Evolutionary conservation across 1,140 invertebrate genomes (phyloP), one percentile per base, ranked within the genome.

Genomic region (Whitmania pigra): DNA sequence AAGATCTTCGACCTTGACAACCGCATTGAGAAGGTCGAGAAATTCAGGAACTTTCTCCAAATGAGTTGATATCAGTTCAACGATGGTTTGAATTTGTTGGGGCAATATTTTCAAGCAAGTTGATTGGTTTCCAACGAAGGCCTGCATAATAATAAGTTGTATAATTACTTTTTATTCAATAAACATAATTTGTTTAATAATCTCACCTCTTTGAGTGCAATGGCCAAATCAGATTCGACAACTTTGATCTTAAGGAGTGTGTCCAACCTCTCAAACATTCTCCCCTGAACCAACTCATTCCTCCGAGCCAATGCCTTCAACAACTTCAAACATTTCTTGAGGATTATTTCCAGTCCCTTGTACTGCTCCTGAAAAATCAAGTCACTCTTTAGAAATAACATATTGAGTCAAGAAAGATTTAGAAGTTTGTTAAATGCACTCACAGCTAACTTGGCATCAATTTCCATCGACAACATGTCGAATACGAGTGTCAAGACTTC

Each of bases 201-300:
- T 57, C 70, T 31, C 75, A 81, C 81, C 78, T 81, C 80, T 49
- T 77, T 79, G 11, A 80, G 71, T 53, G 76, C 76, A 66, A 79
- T 76, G 18, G 79, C 79, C 13, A 80, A 63, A 71, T 80, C 77
- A 22, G 77, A 53, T 57, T 78, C 76, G 11, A 78, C 78, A 13
- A 78, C 79, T 73, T 80, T 77, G 31, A 77, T 78, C 3, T 74
- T 75, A 66, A 81, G 72, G 4, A 81, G 40, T 63, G 76, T 71
- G 72, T 81, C 79, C 29, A 81, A 73, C 29, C 78, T 40, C 70
- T 81, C 78, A 76, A 80, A 81, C 74, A 81, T 72, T n/a, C 79
- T 75, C 55, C 75, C 75, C 69, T 81, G 80, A 22, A 81, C 79
- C 15, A 77, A 69, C 13, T 75, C 75, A 73, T 81, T 81, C 18